Evolutionary conservation across 2,888 invertebrate species (phyloP).

Genomic region (Hirudinaria manillensis): DNA sequence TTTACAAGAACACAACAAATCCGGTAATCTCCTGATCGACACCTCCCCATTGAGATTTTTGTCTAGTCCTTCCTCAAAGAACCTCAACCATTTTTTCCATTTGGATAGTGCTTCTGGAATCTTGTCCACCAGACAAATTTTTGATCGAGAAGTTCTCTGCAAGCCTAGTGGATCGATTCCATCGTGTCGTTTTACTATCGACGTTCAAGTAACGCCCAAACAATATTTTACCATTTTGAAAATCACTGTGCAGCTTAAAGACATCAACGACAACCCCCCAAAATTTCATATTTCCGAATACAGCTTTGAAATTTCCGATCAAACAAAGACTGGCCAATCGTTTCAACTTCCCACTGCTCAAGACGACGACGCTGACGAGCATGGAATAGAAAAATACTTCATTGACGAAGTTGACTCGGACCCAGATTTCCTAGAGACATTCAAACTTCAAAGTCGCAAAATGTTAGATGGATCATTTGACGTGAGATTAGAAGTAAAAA

Average conservation of each 20-base stretch:
- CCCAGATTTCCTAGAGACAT: background rate
- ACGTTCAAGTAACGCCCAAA: constrained; percentile 35
- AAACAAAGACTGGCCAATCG: constrained; percentile 29
- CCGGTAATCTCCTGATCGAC: background rate
- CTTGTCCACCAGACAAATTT: constrained; percentile 11
- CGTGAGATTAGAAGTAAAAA: constrained; percentile 15
- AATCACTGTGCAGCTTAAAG: constrained; percentile 33
- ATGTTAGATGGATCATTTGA: constrained; percentile 27
- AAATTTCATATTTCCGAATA: constrained; percentile 30
- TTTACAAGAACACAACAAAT: constrained; percentile 6
- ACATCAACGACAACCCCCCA: constrained; percentile 38
- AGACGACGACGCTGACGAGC: constrained; percentile 34
- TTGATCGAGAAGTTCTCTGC: constrained; percentile 32
- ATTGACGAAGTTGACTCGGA: constrained; percentile 1
- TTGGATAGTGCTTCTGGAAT: constrained; percentile 28
- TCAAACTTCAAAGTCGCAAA: constrained; percentile 12
- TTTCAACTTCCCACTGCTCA: constrained; percentile 34
- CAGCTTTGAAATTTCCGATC: constrained; percentile 34
- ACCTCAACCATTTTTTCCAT: constrained; percentile 18
- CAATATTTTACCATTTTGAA: constrained; percentile 35
- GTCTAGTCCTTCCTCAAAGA: constrained; percentile 23
- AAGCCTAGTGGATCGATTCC: background rate
- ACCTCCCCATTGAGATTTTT: constrained; percentile 15
- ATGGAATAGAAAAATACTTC: constrained; percentile 29
- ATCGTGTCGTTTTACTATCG: constrained; percentile 32